Evolutionary conservation across 2,797 vertebrate genomes (phyloP).

Genomic region (Tympanoctomys barrerae): DNA sequence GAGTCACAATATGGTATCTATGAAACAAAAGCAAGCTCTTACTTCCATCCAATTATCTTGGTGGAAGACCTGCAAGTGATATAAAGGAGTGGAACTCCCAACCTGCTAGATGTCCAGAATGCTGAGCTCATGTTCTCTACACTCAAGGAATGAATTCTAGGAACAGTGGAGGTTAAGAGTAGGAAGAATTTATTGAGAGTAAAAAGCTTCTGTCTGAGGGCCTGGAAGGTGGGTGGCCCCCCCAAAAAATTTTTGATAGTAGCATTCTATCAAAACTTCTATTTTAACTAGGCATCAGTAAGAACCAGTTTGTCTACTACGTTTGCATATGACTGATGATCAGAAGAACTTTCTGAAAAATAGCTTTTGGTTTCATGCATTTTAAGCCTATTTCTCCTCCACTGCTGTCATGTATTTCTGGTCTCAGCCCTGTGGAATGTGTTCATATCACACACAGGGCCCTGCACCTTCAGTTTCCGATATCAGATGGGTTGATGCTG

Average conservation of each 20-base stretch:
- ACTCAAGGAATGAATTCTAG: too few species aligned
- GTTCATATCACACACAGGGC: neutral
- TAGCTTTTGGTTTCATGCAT: neutral
- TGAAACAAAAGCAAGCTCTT: too few species aligned
- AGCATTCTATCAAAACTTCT: neutral
- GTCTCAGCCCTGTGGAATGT: neutral
- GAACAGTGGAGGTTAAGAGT: too few species aligned
- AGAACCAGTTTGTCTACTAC: slow-evolving; percentile 27
- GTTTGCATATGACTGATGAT: neutral
- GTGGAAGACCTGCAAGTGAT: too few species aligned
- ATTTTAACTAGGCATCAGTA: neutral
- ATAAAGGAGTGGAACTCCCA: too few species aligned
- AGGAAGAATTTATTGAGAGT: too few species aligned
- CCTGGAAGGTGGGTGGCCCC: too few species aligned
- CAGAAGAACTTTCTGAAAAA: slow-evolving; percentile 6
- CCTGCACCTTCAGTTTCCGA: neutral
- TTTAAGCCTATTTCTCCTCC: slow-evolving; percentile 11
- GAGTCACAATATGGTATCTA: too few species aligned
- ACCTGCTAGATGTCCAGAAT: too few species aligned
- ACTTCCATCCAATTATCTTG: too few species aligned
- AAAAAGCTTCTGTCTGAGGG: too few species aligned
- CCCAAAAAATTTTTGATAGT: neutral
- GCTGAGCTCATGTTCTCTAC: too few species aligned
- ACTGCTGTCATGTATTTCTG: neutral
- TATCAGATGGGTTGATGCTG: neutral